These are phyloP conservation scores for Atopsyche davidsoni DNA, from an alignment of 1,140 invertebrate genomes.

Conservation along the genomic window DNA sequence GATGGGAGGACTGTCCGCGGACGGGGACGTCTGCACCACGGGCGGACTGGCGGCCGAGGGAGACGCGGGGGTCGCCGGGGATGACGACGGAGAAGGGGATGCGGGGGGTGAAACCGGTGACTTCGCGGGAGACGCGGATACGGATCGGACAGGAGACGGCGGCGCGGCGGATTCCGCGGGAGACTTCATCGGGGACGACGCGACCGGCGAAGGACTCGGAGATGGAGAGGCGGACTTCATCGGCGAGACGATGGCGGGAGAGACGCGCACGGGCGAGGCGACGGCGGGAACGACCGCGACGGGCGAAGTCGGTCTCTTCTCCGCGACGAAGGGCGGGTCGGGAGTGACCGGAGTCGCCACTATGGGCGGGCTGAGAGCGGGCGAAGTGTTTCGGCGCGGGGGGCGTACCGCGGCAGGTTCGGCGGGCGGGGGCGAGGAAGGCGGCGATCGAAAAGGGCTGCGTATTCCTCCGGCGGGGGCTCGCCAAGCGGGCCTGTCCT, in stretches of 20 bases:
- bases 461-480: constrained; percentile 29
- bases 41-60: constrained; percentile 34
- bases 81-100: background rate
- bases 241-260: background rate
- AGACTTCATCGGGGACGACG: constrained; percentile 39
- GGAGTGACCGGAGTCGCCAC: background rate
- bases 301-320: background rate
- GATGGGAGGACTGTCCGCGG: background rate
- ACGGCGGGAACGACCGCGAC: background rate
- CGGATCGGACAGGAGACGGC: no score
- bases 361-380: constrained; percentile 3
- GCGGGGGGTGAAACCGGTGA: no score
- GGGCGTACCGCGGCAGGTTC: constrained; percentile 39
- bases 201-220: constrained; percentile 14
- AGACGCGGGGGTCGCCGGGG: background rate
- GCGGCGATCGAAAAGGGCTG: constrained; percentile 45
- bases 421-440: constrained; percentile 47
- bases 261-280: background rate
- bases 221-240: background rate
- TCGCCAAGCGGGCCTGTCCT: constrained; percentile 38
- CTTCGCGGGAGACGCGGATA: no score
- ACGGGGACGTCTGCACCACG: constrained; percentile 22
- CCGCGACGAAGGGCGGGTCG: constrained; percentile 6
- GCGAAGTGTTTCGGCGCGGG: constrained; percentile 34
- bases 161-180: no score